Evolutionary conservation across 2,888 invertebrate genomes (phyloP), one percentile per base, ranked within the genome.

Genomic region (Aphelenchoides bicaudatus): DNA sequence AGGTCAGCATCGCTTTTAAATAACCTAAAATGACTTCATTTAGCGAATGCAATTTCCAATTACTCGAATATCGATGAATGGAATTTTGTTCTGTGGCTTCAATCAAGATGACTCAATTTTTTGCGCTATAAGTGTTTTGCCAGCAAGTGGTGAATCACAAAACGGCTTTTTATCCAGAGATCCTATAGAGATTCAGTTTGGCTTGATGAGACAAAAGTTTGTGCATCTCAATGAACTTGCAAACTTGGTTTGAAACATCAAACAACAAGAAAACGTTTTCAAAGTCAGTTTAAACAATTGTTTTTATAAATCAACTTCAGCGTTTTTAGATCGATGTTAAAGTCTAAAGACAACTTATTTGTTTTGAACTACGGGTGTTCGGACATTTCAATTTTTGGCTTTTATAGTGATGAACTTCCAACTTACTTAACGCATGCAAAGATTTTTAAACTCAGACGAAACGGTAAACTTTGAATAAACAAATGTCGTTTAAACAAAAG

Each of bases 281-380:
- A n/a, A n/a, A n/a, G n/a, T n/a, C n/a, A n/a, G n/a, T n/a, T n/a
- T n/a, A n/a, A n/a, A n/a, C n/a, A n/a, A n/a, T n/a, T n/a, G n/a
- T n/a, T n/a, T n/a, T n/a, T n/a, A n/a, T n/a, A n/a, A n/a, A n/a
- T n/a, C n/a, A n/a, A n/a, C n/a, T n/a, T n/a, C n/a, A n/a, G n/a
- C n/a, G n/a, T n/a, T n/a, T n/a, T n/a, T n/a, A n/a, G n/a, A n/a
- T n/a, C n/a, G n/a, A n/a, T 13, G 13, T 13, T 34, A 34, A 13
- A 16, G 13, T 13, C 34, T 34, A 16, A 34, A 16, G 43, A 43
- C 8, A 6, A 43, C 6, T n/a, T 8, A 21, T 19, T 43, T 21
- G 23, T 43, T 6, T n/a, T 43, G 43, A 43, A 43, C 43, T 43
- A 43, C 43, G 43, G 43, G 10, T 8, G n/a, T 43, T n/a, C 43